Conservation (phyloP, 64 coral and sea anemone genomes). For the Pocillopora damicornis region DNA sequence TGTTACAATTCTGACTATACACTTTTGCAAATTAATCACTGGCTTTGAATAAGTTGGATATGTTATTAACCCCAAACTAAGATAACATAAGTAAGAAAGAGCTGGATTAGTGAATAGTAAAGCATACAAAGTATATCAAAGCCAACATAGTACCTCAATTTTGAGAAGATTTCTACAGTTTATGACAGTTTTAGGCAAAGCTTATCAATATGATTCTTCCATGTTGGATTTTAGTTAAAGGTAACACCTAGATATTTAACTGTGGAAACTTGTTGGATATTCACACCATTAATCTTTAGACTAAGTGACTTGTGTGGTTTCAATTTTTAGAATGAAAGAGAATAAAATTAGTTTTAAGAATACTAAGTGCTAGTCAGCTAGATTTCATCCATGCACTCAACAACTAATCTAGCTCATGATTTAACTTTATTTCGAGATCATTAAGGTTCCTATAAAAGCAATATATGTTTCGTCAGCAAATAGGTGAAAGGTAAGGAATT, state of each 20-base stretch:
- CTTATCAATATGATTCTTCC: conserved; percentile 48
- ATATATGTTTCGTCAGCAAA: conserved; percentile 54
- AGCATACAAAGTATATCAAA: conserved; percentile 16
- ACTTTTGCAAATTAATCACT: conserved; percentile 15
- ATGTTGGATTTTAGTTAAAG: conserved; percentile 26
- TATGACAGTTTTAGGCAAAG: conserved; percentile 45
- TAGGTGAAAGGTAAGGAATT: not conserved
- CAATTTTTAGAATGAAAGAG: conserved; percentile 4
- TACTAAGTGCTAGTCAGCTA: not conserved
- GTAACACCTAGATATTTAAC: conserved; percentile 39
- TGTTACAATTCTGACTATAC: not conserved
- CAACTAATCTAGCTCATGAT: conserved; percentile 27
- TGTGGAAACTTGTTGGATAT: not conserved
- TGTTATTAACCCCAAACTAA: conserved; percentile 22
- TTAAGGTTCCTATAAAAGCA: not conserved
- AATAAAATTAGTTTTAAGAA: conserved; percentile 43
- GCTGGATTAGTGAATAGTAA: conserved; percentile 31
- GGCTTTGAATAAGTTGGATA: conserved; percentile 34
- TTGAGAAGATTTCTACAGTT: conserved; percentile 44
- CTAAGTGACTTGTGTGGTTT: not conserved
- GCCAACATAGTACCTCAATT: conserved; percentile 38
- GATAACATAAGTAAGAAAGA: conserved; percentile 23
- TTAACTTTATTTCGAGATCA: conserved; percentile 6
- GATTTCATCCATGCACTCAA: conserved; percentile 9
- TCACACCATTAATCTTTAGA: conserved; percentile 25